Base-by-base conservation (phyloP, 1,140 invertebrate genomes). In the Onthophagus taurus region DNA sequence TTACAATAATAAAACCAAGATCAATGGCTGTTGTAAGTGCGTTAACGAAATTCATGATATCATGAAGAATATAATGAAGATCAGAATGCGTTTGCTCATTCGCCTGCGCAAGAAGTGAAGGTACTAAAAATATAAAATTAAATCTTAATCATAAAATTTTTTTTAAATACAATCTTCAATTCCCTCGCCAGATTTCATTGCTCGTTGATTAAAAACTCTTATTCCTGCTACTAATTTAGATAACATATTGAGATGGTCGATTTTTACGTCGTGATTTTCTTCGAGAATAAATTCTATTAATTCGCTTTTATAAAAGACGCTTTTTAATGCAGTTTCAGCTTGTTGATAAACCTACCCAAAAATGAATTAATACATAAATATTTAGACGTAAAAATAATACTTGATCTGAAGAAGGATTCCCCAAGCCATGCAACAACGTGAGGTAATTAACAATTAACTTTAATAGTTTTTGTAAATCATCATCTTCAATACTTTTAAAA, bases 301-400 rank as follows among this genome's bases (percentile, higher is more conserved):
- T 53, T 87, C 85, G 1, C 75, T 73, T 36, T 75, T 68, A 4
- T 77, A 74, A 54, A 85, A 81, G 5, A 87, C 74, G 59, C 82
- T 86, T 54, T 83, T 79, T 11, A 86, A 58, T 0, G 82, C 80
- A 24, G 76, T 70, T 44, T 74, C 66, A 3, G 72, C 74, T 61
- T 81, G 76, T 60, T 70, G 67, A 47, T 69, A 58, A 3, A 71
- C 71, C 70, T 74, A 47, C 4, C 20, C 17, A 17, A 34, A 47
- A 51, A 49, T 35, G 26, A 41, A 31, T 33, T 34, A 50, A 16
- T 20, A 30, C 11, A 29, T 3, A 3, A 29, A 4, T 12, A 42
- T 26, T 26, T 39, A 24, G 41, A 43, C 7, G 31, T 47, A 33
- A 31, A 34, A 23, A 19, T 42, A 42, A 30, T 17, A 7, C 9